A percentile compares a stretch with the other conserved stretches of the same genome.
phyloP scores from a whole-genome alignment of 2,113 vertebrate species.

The Tachysurus fulvidraco region DNA sequence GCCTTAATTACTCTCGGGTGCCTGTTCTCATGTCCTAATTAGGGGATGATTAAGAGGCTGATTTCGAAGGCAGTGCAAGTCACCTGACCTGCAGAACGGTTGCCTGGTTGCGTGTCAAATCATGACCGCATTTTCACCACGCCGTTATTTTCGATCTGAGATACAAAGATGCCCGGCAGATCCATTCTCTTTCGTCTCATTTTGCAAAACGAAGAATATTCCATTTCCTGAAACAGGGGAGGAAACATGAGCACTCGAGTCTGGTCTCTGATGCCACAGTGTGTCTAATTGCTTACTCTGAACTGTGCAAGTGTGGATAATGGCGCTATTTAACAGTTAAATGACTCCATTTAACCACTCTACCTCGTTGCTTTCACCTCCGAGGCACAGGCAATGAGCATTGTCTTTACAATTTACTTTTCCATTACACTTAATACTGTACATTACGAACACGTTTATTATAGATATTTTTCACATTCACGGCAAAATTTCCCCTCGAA shows the following conservation, averaged over 20 bases:
- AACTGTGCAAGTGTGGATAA: neutral
- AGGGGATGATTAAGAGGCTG: constrained; percentile 1
- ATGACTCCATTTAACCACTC: constrained; percentile 4
- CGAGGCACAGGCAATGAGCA: neutral
- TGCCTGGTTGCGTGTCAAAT: neutral
- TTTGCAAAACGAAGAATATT: neutral
- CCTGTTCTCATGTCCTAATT: constrained; percentile 20
- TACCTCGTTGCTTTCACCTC: neutral
- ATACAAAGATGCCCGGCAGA: neutral
- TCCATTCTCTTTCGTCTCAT: neutral
- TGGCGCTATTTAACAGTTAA: constrained; percentile 12
- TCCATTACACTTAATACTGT: neutral
- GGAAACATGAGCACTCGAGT: neutral
- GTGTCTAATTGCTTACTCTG: neutral
- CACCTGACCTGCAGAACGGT: constrained; percentile 7
- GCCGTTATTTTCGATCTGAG: neutral
- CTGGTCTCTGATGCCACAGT: neutral
- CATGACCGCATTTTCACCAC: neutral
- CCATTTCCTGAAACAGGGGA: neutral
- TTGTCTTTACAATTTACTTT: neutral
- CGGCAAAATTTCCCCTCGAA: too few relatives aligned
- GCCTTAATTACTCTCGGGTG: constrained; percentile 14
- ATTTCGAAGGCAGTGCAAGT: neutral
- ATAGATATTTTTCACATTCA: too few relatives aligned
- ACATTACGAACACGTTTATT: neutral